Percentiles rank a stretch among this genome's conserved stretches.
phyloP scores from a whole-genome alignment of 92 coral and sea anemone genomes.

The Isaurus tuberculatus region DNA sequence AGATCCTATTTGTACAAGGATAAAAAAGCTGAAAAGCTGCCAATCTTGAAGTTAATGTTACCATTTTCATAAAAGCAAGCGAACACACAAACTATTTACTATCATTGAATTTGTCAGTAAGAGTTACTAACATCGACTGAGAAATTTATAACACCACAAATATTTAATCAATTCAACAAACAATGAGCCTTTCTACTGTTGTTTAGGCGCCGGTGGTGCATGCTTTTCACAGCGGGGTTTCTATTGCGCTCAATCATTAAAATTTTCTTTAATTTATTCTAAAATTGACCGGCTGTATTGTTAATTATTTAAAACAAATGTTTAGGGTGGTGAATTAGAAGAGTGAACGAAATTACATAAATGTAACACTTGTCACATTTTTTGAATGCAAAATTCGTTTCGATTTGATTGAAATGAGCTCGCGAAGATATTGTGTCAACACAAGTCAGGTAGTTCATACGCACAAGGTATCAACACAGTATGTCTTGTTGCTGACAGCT shows the following conservation, averaged over 20 bases:
- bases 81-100: background rate
- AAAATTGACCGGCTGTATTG: background rate
- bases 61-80: slow-evolving; percentile 6
- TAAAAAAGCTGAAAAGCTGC: slow-evolving; percentile 1
- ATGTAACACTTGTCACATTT: background rate
- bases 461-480: too few species aligned
- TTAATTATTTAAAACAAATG: background rate
- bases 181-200: background rate
- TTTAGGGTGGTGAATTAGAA: background rate
- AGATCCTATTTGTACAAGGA: slow-evolving; percentile 19
- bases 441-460: too few species aligned
- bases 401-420: background rate
- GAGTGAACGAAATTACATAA: background rate
- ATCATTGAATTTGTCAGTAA: background rate
- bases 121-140: slow-evolving; percentile 1
- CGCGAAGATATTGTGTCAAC: too few species aligned
- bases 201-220: background rate
- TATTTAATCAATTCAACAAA: background rate
- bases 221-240: slow-evolving; percentile 41
- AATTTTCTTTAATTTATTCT: background rate
- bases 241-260: background rate
- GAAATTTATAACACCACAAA: background rate
- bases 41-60: slow-evolving; percentile 16
- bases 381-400: background rate
- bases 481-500: too few species aligned